Percentiles rank a stretch among this genome's conserved stretches.
Conservation (phyloP, 2,888 invertebrate genomes). For the Phoenoteleia sp. region DNA sequence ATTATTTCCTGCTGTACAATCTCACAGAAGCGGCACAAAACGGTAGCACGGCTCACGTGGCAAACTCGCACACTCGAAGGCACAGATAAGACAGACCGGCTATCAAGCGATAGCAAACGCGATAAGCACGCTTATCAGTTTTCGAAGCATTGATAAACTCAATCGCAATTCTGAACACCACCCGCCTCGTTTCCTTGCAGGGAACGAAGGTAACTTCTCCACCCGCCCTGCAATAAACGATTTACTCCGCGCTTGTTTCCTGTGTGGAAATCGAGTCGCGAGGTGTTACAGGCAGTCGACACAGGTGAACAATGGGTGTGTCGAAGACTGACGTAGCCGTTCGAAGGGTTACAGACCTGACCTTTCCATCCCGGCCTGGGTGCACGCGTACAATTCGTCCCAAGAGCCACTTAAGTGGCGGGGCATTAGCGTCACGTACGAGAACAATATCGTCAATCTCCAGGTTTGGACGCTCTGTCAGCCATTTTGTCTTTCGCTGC, state of each 20-base stretch:
- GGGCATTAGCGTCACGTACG: background rate
- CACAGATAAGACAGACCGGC: too few species aligned
- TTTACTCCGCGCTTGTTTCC: too few species aligned
- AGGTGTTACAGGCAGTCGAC: background rate
- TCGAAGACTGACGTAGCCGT: background rate
- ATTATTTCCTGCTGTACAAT: too few species aligned
- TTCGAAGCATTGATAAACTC: too few species aligned
- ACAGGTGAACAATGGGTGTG: background rate
- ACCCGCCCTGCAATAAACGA: background rate
- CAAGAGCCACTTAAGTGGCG: too few species aligned
- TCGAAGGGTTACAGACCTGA: background rate
- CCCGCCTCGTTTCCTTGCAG: background rate
- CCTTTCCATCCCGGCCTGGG: background rate
- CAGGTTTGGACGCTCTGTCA: background rate
- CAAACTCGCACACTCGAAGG: too few species aligned
- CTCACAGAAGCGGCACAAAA: too few species aligned
- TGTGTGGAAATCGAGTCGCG: background rate
- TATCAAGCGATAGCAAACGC: too few species aligned
- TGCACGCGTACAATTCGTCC: background rate
- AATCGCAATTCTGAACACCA: background rate
- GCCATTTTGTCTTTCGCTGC: background rate
- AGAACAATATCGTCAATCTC: background rate
- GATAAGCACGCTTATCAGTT: too few species aligned
- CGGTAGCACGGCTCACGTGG: too few species aligned
- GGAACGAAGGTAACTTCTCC: background rate